Percentiles rank a stretch among this genome's conserved stretches.
Evolutionary conservation across 2,113 vertebrate species (phyloP).

Genomic region (Promerops cafer): DNA sequence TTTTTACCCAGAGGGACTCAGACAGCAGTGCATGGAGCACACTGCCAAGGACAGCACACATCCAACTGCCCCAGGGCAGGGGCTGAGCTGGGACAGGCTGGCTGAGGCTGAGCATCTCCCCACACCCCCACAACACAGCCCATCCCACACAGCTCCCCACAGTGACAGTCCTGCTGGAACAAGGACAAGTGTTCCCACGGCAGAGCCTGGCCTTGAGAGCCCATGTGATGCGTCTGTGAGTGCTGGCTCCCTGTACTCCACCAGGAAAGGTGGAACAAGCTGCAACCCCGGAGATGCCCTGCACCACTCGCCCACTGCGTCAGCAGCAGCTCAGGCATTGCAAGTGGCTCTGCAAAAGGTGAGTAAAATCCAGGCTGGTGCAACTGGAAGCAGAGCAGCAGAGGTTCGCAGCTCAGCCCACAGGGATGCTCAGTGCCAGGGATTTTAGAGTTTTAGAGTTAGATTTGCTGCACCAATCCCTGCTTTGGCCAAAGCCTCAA

Average conservation of each 20-base stretch:
- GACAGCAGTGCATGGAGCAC: not conserved
- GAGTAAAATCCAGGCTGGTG: not conserved
- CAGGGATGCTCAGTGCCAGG: not conserved
- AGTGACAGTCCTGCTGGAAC: not conserved
- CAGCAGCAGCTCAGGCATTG: not conserved
- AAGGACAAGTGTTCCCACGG: not conserved
- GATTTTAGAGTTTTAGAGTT: not conserved
- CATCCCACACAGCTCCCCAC: rapidly evolving
- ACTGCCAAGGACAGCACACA: not conserved
- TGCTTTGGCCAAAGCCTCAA: not conserved
- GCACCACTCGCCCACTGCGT: rapidly evolving
- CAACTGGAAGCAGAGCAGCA: not conserved
- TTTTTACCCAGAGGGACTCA: not conserved
- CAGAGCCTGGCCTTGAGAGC: not conserved
- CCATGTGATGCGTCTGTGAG: not conserved
- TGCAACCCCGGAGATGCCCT: not conserved
- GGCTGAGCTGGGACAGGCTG: not conserved
- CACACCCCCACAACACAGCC: not conserved
- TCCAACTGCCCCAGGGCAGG: not conserved
- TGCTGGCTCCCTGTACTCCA: not conserved
- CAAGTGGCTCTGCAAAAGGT: not conserved
- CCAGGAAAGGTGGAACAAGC: not conserved
- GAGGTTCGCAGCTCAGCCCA: rapidly evolving
- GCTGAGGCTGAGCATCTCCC: not conserved
- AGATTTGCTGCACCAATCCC: not conserved